These are phyloP conservation scores for Coreius guichenoti DNA, from an alignment of 2,797 vertebrate genomes.

Conservation along the genomic window DNA sequence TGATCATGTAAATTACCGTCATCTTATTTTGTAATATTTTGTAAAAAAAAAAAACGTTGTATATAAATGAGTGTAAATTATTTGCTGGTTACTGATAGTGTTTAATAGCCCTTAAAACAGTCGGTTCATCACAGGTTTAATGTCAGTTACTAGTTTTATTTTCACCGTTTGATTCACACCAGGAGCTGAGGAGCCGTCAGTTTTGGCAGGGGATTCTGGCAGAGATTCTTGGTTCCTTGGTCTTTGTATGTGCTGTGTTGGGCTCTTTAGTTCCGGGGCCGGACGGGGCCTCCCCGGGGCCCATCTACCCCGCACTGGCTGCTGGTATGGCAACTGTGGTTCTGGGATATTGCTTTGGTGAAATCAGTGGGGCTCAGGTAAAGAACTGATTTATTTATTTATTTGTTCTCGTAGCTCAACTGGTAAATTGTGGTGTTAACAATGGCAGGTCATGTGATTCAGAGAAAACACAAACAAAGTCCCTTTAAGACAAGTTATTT, in stretches of 20 bases:
- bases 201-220: slow-evolving; percentile 82
- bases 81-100: not conserved
- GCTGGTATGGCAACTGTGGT: slow-evolving; percentile 78
- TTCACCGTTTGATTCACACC: slow-evolving; percentile 34
- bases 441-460: not conserved
- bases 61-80: not conserved
- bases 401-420: not conserved
- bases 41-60: not conserved
- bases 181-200: slow-evolving; percentile 79
- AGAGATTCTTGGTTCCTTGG: slow-evolving; percentile 79
- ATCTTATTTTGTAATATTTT: not conserved
- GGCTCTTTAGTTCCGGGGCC: slow-evolving; percentile 78
- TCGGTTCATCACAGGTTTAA: not conserved
- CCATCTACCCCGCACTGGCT: slow-evolving; percentile 81
- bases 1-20: not conserved
- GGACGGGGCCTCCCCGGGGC: slow-evolving; percentile 66
- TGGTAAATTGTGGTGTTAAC: not conserved
- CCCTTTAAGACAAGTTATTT: too few relatives aligned
- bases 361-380: slow-evolving; percentile 83
- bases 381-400: slow-evolving; percentile 53
- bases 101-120: not conserved
- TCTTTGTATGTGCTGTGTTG: slow-evolving; percentile 82
- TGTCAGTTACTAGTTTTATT: not conserved
- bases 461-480: not conserved
- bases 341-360: slow-evolving; percentile 80